phyloP scores from a whole-genome alignment of 2,113 vertebrate species.

The Saimiri boliviensis region DNA sequence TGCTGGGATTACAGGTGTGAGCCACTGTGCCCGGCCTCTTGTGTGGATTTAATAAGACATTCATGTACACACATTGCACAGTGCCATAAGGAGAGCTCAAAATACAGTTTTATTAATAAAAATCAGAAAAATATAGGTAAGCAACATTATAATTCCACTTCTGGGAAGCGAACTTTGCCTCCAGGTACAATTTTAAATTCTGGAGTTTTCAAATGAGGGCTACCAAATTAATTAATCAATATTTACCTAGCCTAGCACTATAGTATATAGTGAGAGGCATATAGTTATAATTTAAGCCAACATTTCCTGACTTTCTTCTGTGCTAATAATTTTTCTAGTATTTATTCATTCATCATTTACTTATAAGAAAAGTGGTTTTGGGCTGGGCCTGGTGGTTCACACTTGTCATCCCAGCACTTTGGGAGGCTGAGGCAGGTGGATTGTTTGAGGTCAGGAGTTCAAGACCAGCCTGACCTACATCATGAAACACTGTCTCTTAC shows the following conservation, averaged over 20 bases:
- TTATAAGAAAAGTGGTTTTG: background rate
- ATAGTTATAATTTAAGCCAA: background rate
- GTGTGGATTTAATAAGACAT: background rate
- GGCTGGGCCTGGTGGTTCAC: accelerated
- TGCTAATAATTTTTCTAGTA: background rate
- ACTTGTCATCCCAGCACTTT: too few relatives aligned
- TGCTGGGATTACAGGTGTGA: too few relatives aligned
- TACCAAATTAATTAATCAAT: background rate
- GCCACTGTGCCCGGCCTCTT: too few relatives aligned
- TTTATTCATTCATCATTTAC: background rate
- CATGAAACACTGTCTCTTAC: too few relatives aligned
- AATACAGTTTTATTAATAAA: background rate
- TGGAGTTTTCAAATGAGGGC: background rate
- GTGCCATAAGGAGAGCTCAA: background rate
- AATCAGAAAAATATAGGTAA: background rate
- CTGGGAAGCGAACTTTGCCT: background rate
- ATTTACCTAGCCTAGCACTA: background rate
- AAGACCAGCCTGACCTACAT: too few relatives aligned
- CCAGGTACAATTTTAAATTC: background rate
- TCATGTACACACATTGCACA: background rate
- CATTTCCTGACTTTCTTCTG: background rate
- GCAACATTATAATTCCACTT: background rate
- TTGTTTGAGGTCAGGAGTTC: too few relatives aligned
- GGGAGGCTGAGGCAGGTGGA: too few relatives aligned
- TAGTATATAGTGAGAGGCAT: background rate